A percentile compares a stretch with the other conserved stretches of the same genome.
These are phyloP conservation scores for Cosmorhoe ocellata DNA, from an alignment of 2,888 invertebrate genomes.

Conservation along the genomic window DNA sequence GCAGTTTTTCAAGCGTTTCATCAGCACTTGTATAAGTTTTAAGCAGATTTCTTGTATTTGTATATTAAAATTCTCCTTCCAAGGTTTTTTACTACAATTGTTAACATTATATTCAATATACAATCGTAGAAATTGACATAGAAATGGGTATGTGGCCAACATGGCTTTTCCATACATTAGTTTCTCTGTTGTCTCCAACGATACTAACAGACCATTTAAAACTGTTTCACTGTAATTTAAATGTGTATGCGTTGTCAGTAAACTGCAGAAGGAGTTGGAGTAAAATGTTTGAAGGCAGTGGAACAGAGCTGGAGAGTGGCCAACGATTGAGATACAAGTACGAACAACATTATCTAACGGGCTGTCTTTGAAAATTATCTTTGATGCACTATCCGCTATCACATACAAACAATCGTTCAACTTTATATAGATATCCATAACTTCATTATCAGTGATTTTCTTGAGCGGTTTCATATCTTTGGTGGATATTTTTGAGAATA, in stretches of 20 bases:
- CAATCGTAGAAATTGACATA: conserved; percentile 60
- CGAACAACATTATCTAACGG: conserved; percentile 42
- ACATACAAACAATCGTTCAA: conserved; percentile 63
- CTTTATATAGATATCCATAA: conserved; percentile 55
- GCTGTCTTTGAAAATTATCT: conserved; percentile 46
- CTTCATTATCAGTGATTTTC: conserved; percentile 44
- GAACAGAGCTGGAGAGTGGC: conserved; percentile 51
- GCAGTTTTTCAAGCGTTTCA: conserved; percentile 44
- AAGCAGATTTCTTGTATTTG: conserved; percentile 47
- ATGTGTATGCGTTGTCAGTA: conserved; percentile 47
- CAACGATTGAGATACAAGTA: conserved; percentile 45
- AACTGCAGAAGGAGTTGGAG: conserved; percentile 52
- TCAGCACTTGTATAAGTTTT: conserved; percentile 51
- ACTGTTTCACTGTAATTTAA: conserved; percentile 42
- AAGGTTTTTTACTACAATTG: conserved; percentile 27
- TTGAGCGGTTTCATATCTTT: conserved; percentile 52
- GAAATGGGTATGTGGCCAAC: conserved; percentile 54
- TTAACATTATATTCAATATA: conserved; percentile 52
- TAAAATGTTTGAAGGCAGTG: conserved; percentile 64
- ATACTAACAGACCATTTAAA: conserved; percentile 47
- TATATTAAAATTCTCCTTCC: conserved; percentile 35
- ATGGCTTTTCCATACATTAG: conserved; percentile 50
- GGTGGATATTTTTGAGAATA: conserved; percentile 49
- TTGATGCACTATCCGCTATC: conserved; percentile 57
- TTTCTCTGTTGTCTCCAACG: conserved; percentile 54